A percentile compares a stretch with the other conserved stretches of the same genome.
These are phyloP conservation scores for Spialia ferax DNA, from an alignment of 2,888 invertebrate species.

Conservation along the genomic window DNA sequence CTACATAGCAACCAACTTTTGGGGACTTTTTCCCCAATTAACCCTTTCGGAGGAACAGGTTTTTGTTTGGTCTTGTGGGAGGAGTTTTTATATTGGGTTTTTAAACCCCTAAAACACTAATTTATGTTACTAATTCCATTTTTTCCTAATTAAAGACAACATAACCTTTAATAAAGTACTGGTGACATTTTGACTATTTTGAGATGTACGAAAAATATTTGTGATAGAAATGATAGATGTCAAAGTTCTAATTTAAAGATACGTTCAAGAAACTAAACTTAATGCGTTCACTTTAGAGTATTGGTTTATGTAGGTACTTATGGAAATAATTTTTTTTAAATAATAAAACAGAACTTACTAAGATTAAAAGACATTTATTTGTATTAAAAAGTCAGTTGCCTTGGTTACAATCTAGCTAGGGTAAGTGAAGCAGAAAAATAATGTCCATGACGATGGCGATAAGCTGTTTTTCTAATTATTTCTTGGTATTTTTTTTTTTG, in stretches of 20 bases:
- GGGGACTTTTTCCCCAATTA: slow-evolving; percentile 83
- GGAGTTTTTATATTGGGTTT: slow-evolving; percentile 82
- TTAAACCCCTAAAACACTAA: slow-evolving; percentile 66
- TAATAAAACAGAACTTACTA: neutral
- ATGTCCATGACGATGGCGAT: too few relatives aligned
- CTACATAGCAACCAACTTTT: slow-evolving; percentile 83
- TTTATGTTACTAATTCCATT: slow-evolving; percentile 84
- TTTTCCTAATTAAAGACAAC: slow-evolving; percentile 76
- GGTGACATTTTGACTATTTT: slow-evolving; percentile 60
- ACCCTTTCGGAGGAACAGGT: slow-evolving; percentile 80
- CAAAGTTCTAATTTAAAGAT: slow-evolving; percentile 38
- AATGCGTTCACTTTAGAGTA: neutral
- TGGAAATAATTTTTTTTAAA: neutral
- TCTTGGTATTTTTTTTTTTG: neutral
- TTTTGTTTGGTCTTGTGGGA: slow-evolving; percentile 80
- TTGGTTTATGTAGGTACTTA: too few relatives aligned
- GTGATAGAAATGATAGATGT: slow-evolving; percentile 45
- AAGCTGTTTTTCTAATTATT: too few relatives aligned
- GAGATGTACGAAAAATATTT: slow-evolving; percentile 21
- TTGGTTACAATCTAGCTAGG: too few relatives aligned
- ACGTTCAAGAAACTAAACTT: slow-evolving; percentile 44
- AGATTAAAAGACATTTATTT: neutral
- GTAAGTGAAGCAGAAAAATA: too few relatives aligned
- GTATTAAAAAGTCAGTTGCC: slow-evolving; percentile 10
- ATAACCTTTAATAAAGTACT: slow-evolving; percentile 70